These are phyloP conservation scores for Limanda limanda DNA, from an alignment of 2,113 vertebrate genomes.

Conservation along the genomic window DNA sequence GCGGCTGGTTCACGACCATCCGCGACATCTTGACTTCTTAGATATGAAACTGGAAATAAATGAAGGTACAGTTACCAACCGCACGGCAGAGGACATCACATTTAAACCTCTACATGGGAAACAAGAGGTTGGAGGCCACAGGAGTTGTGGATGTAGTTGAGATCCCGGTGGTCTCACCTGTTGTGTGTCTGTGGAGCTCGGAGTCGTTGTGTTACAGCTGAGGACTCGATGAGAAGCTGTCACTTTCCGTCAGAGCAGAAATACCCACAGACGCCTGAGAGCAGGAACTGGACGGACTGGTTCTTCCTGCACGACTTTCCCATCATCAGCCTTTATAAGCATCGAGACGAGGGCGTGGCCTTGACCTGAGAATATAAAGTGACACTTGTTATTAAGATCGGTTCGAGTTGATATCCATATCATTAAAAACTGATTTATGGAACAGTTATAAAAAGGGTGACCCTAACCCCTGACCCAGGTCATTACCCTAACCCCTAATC, in stretches of 20 bases:
- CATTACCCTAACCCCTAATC: no score
- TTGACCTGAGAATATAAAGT: background rate
- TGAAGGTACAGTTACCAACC: no score
- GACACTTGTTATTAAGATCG: background rate
- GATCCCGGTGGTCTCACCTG: constrained; percentile 24
- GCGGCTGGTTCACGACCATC: constrained; percentile 68
- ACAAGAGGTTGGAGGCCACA: no score
- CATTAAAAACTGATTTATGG: no score
- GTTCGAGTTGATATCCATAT: no score
- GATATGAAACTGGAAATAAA: no score
- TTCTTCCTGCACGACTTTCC: background rate
- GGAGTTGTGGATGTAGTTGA: background rate
- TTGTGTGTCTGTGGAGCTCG: background rate
- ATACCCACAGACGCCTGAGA: no score
- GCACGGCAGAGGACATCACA: background rate
- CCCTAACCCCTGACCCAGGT: no score
- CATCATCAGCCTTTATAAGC: background rate
- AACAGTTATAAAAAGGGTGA: no score
- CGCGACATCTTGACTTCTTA: constrained; percentile 46
- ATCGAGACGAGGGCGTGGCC: background rate
- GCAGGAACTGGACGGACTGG: constrained; percentile 15
- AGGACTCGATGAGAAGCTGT: background rate
- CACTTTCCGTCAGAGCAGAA: no score
- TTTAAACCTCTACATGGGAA: no score
- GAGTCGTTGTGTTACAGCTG: background rate